Evolutionary conservation across 2,888 invertebrate species (phyloP).

Genomic region (Megamerina dolium): DNA sequence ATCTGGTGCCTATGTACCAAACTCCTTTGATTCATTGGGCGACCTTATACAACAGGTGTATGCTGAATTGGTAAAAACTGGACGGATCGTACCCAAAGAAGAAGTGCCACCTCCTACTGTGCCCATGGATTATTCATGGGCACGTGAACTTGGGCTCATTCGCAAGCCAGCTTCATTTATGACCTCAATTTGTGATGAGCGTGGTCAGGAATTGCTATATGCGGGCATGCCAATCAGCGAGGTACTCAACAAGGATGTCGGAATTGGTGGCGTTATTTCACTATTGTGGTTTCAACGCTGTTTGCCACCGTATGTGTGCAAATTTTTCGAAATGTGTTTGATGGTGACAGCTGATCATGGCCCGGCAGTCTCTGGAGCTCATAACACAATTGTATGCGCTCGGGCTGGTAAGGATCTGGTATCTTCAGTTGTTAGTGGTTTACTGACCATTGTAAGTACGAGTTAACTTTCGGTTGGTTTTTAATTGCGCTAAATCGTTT

Average conservation of each 20-base stretch:
- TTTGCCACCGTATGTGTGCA: constrained; percentile 86
- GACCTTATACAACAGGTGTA: constrained; percentile 72
- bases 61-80: constrained; percentile 68
- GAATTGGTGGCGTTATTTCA: constrained; percentile 96
- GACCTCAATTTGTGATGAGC: constrained; percentile 98
- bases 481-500: neutral
- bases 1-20: constrained; percentile 86
- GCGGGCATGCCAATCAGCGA: constrained; percentile 88
- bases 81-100: constrained; percentile 77
- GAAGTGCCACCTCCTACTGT: constrained; percentile 98
- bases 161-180: constrained; percentile 99
- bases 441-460: constrained; percentile 85
- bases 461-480: neutral
- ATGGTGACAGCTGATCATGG: constrained; percentile 99
- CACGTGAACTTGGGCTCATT: constrained; percentile 90
- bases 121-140: constrained; percentile 99
- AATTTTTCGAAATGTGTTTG: constrained; percentile 97
- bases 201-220: constrained; percentile 94
- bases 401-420: constrained; percentile 96
- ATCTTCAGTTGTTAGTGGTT: constrained; percentile 90
- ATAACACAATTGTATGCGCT: constrained; percentile 97
- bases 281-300: constrained; percentile 98
- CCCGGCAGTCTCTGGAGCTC: constrained; percentile 96
- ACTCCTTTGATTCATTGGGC: constrained; percentile 87
- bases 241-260: constrained; percentile 89